Base-by-base conservation (phyloP, 2,888 invertebrate species). In the Fabriciana adippe region DNA sequence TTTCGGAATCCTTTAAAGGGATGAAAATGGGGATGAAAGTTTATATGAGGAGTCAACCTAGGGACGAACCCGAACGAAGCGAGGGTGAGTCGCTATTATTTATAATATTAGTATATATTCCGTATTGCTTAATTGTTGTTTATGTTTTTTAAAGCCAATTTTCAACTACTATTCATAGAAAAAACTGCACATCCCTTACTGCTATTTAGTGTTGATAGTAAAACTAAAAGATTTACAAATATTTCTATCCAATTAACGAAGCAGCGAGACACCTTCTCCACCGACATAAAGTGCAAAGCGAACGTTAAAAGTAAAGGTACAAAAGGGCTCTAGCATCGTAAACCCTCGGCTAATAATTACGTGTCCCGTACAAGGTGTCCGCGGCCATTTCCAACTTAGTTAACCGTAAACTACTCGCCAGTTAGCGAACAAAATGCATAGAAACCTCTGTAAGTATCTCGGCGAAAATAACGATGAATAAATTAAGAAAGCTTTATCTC, bases 291-390 rank as follows among this genome's bases (percentile, higher is more conserved):
- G 21, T 47, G 16, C 18, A 60, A 60, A 16, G 11, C 35, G 14
- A 6, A 35, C 15, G 50, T 51, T 35, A 60, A 18, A 35, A 51
- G 31, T 51, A 60, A 18, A 50, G 35, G 0, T 26, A 48, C 48
- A 16, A 59, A 55, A 31, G 50, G n/a, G 21, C 13, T 4, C 26
- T 6, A 31, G 26, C 3, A 14, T 35, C 51, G 60, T 60, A 59
- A 48, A 48, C 59, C 47, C 60, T 50, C 41, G 26, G 55, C 57
- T 60, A 56, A 54, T 68, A 68, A 71, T 68, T 68, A 70, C 21
- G 59, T 45, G 48, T 60, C 51, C 71, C 68, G 60, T 71, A 71
- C 66, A 64, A 66, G 71, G 66, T 31, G 59, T 26, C 26, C n/a
- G 59, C 35, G 26, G 26, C 60, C 50, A 55, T 60, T 60, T 60